Percentiles rank a stretch among this genome's conserved stretches.
Conservation (phyloP, 2,888 invertebrate species). For the Sphecodes monilicornis region DNA sequence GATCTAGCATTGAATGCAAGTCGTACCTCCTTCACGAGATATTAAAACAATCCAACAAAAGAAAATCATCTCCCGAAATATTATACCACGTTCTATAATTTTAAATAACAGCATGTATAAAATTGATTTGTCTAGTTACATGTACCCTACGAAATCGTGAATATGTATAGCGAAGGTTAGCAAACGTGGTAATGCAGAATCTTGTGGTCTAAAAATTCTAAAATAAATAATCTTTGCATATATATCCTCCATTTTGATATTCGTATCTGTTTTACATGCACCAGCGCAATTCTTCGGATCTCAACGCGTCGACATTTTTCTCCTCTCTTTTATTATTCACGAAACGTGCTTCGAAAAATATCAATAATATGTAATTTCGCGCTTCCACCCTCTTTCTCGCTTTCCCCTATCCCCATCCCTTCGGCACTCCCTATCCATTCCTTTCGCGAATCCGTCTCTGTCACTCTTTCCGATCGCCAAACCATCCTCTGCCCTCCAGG, state of each 20-base stretch:
- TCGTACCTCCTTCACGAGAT: too few relatives aligned
- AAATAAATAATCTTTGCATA: too few relatives aligned
- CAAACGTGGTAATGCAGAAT: too few relatives aligned
- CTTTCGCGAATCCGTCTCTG: slow-evolving; percentile 25
- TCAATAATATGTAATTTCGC: slow-evolving; percentile 31
- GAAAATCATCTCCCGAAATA: too few relatives aligned
- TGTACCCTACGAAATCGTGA: too few relatives aligned
- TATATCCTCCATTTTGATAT: not conserved
- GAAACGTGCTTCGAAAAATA: slow-evolving; percentile 1
- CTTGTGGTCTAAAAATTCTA: too few relatives aligned
- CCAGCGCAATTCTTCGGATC: not conserved
- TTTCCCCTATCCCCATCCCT: not conserved
- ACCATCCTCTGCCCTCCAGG: slow-evolving; percentile 18
- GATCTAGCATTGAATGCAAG: too few relatives aligned
- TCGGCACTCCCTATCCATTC: not conserved
- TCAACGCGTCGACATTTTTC: not conserved
- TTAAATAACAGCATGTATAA: too few relatives aligned
- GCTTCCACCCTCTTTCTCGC: slow-evolving; percentile 5
- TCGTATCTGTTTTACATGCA: not conserved
- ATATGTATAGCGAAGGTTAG: too few relatives aligned
- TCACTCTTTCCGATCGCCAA: slow-evolving; percentile 25
- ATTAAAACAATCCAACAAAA: too few relatives aligned
- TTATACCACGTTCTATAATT: too few relatives aligned
- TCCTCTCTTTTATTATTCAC: slow-evolving; percentile 8
- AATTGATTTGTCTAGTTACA: too few relatives aligned